Evolutionary conservation across 2,797 vertebrate species (phyloP), one percentile per base, ranked within the genome.

Genomic region (Gorsachius magnificus): DNA sequence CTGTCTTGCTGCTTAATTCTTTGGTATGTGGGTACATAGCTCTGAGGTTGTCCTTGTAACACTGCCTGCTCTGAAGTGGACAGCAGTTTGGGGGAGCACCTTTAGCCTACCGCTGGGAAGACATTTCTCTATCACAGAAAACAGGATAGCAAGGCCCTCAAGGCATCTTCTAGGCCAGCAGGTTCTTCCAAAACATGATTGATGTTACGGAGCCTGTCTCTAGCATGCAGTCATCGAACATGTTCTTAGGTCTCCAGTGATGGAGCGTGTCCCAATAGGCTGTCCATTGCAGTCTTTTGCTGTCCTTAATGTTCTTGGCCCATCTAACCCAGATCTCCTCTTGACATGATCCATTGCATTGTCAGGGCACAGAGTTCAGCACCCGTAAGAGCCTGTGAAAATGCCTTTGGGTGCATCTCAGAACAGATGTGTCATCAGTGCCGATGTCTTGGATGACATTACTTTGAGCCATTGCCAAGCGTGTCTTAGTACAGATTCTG

Each of bases 221-320:
- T n/a, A 4, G 48, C 29, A 6, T 48, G 45, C 10, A 3, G 29
- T 10, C 36, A 1, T 70, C 5, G 2, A 15, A 4, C 2, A 1
- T 7, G 25, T 43, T 51, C 51, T 63, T 53, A 15, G 13, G 11
- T 38, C 31, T 57, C 33, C 6, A 6, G 38, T 25, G 64, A 2
- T 21, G 58, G 8, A 35, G 6, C 0, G 0, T 13, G 28, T 22
- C 28, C 68, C 0, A 0, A 28, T 5, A 2, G 54, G 26, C 24
- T 60, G 35, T 56, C 20, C 17, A 2, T 5, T 35, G 26, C 1
- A 4, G 11, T 33, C 19, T 21, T 43, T 35, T 38, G 26, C 50
- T 63, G 17, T 25, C 57, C 33, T 72, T 48, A 53, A 1, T 0
- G 0, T 16, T 61, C 28, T 19, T 28, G 66, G 8, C 5, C 54